Percentiles rank a stretch among this genome's conserved stretches.
These are phyloP conservation scores for Caranx ignobilis DNA, from an alignment of 2,113 vertebrate species.

Conservation along the genomic window DNA sequence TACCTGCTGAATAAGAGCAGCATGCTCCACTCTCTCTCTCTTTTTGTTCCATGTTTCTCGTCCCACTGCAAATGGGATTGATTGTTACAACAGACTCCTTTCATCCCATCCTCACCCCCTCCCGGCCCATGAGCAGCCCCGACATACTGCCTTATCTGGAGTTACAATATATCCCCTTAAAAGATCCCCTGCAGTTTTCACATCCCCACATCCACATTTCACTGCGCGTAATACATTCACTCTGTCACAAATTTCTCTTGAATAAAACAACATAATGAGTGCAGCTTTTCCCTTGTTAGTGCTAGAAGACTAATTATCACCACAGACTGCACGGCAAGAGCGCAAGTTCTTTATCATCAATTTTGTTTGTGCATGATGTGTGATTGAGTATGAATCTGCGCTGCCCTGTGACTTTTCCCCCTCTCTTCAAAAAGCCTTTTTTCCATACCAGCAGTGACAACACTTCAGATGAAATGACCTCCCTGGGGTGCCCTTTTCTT, in stretches of 20 bases:
- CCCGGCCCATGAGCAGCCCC: neutral
- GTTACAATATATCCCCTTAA: slow-evolving; percentile 11
- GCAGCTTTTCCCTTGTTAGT: neutral
- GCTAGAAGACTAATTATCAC: slow-evolving; percentile 23
- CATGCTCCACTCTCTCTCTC: neutral
- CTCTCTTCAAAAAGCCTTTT: slow-evolving; percentile 32
- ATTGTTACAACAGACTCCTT: slow-evolving; percentile 39
- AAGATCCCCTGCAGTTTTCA: slow-evolving; percentile 3
- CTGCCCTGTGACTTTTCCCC: slow-evolving; percentile 14
- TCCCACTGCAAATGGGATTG: slow-evolving; percentile 13
- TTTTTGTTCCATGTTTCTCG: neutral
- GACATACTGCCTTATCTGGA: slow-evolving; percentile 13
- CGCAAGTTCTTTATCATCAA: slow-evolving; percentile 20
- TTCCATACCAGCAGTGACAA: slow-evolving; percentile 22
- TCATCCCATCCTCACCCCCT: slow-evolving; percentile 7
- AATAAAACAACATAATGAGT: slow-evolving; percentile 18
- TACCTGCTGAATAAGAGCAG: neutral
- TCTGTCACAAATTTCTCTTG: neutral
- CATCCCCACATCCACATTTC: neutral
- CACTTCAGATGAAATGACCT: slow-evolving; percentile 46
- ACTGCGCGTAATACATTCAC: neutral
- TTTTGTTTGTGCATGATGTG: slow-evolving; percentile 31
- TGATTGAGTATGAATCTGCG: slow-evolving; percentile 9
- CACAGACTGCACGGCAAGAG: slow-evolving; percentile 9
- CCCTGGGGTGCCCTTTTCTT: slow-evolving; percentile 28